Base-by-base conservation (phyloP, 1,140 invertebrate species). In the Augochlora pura region DNA sequence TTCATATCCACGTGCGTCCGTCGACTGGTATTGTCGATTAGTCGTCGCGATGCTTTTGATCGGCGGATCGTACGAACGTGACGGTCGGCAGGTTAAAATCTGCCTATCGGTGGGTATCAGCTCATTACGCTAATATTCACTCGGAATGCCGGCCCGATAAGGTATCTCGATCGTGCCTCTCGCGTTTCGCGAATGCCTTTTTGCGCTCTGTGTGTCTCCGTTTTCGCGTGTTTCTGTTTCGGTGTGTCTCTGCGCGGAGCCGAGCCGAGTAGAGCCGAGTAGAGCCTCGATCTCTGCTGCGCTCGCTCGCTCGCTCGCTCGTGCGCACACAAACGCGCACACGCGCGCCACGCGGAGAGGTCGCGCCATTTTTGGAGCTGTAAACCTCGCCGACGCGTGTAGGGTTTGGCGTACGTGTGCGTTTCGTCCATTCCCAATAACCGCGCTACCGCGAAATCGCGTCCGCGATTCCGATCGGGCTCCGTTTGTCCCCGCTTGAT, bases 81-180 rank as follows among this genome's bases (percentile, higher is more conserved):
- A 86, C 85, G 70, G 60, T 83, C 77, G 81, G 59, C 77, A 64
- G 77, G 67, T 84, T 90, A 84, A 90, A 89, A 89, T 89, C 88
- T 89, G 65, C 86, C 86, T 87, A 85, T 90, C 89, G 68, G 71
- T 70, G 64, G 86, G 84, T 90, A 90, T 90, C 89, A 89, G 89
- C 88, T 90, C 88, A 90, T 90, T 90, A 90, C 89, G 88, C 88
- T 89, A 90, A 90, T 90, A 89, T 90, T 90, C 89, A 80, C 87
- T 90, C 88, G 88, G 89, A 89, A 90, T 90, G 87, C 84, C 74
- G 82, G 80, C 74, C 82, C 81, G 89, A 88, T 90, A 89, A 81
- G 76, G 70, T 90, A 90, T 90, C 89, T 86, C 88, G 89, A 90
- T 90, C 86, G 89, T 84, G 88, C 87, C 87, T 85, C 84, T 81